Evolutionary conservation across 2,797 vertebrate species (phyloP).

Genomic region (Cynopterus sphinx): DNA sequence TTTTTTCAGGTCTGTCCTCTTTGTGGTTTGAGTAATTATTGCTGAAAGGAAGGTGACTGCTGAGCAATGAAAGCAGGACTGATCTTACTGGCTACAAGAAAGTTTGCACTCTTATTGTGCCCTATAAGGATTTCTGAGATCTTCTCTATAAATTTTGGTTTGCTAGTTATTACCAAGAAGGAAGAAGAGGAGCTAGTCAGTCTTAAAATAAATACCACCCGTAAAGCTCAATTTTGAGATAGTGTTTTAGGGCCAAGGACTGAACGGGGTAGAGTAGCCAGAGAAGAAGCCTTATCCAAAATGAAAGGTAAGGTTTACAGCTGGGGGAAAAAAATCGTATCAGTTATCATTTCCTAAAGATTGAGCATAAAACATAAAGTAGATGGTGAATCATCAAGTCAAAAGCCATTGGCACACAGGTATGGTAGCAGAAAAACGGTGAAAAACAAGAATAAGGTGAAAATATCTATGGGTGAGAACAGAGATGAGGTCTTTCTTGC

Average conservation of each 20-base stretch:
- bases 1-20: conserved; percentile 6
- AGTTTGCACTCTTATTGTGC: background rate
- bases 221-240: background rate
- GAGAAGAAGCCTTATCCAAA: background rate
- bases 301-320: background rate
- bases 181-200: background rate
- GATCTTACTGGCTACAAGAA: background rate
- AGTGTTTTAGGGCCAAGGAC: background rate
- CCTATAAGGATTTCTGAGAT: background rate
- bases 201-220: background rate
- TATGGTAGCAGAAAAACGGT: background rate
- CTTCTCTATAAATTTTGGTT: background rate
- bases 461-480: background rate
- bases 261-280: background rate
- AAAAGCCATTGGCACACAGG: background rate
- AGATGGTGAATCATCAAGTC: background rate
- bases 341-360: background rate
- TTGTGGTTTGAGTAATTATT: conserved; percentile 24
- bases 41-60: background rate
- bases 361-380: background rate
- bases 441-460: background rate
- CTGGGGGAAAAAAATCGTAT: background rate
- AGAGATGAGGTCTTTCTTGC: background rate
- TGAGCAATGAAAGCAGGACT: background rate
- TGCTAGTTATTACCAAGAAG: background rate